These are phyloP conservation scores for Sicus ferrugineus DNA, from an alignment of 2,888 invertebrate genomes.

Conservation along the genomic window DNA sequence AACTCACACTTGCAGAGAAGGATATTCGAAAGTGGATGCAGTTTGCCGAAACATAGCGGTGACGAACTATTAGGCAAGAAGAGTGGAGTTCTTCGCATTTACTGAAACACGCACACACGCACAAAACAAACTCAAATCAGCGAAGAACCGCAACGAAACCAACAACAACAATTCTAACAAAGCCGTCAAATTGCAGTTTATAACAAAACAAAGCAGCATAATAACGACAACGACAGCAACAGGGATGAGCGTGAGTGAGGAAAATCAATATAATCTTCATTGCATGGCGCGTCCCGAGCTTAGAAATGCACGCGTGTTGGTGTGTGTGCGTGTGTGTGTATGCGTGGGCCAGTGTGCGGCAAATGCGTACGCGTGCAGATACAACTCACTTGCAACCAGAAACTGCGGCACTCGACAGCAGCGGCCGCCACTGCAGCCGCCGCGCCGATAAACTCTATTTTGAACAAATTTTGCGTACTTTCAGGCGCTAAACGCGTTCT, in stretches of 20 bases:
- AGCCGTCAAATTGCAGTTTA: constrained; percentile 29
- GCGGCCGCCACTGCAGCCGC: not conserved
- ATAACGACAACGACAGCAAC: constrained; percentile 7
- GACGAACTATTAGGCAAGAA: too few species aligned
- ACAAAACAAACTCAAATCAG: too few species aligned
- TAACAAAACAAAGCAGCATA: constrained; percentile 11
- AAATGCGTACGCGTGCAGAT: not conserved
- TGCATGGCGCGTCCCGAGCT: too few species aligned
- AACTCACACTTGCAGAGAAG: too few species aligned
- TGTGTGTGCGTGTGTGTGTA: not conserved
- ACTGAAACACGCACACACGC: not conserved
- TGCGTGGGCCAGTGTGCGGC: not conserved
- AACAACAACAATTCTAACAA: not conserved
- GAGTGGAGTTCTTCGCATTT: too few species aligned
- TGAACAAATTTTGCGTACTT: constrained; percentile 24
- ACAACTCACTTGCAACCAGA: not conserved
- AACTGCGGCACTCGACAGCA: constrained; percentile 8
- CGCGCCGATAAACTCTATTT: constrained; percentile 13
- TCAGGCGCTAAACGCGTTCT: too few species aligned
- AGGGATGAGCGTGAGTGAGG: not conserved
- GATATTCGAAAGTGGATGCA: too few species aligned
- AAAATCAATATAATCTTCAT: constrained; percentile 16
- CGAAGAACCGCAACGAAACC: constrained; percentile 7
- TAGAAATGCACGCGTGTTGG: not conserved
- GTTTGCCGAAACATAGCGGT: too few species aligned